Evolutionary conservation across 2,113 vertebrate genomes (phyloP).

Genomic region (Setophaga petechia): DNA sequence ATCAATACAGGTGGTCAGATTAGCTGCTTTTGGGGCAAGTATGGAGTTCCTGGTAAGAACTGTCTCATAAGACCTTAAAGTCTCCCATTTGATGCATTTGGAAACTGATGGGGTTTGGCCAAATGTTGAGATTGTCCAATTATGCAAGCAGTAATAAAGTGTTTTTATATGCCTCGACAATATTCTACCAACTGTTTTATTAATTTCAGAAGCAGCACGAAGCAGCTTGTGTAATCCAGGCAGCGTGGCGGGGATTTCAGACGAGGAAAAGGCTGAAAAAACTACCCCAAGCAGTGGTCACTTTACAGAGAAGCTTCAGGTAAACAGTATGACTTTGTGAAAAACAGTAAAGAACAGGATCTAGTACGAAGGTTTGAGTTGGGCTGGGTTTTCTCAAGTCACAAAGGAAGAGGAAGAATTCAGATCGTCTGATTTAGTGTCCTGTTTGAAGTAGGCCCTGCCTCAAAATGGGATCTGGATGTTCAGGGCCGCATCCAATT

Average conservation of each 20-base stretch:
- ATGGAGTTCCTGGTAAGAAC: neutral
- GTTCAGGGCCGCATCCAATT: neutral
- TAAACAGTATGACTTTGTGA: conserved; percentile 46
- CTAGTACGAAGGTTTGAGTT: neutral
- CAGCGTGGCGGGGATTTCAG: conserved; percentile 85
- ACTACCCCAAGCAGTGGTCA: conserved; percentile 81
- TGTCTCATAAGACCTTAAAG: neutral
- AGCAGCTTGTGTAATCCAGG: conserved; percentile 89
- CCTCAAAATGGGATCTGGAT: neutral
- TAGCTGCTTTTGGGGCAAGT: neutral
- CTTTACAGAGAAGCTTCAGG: conserved; percentile 92
- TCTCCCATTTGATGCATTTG: neutral
- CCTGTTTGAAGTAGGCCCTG: neutral
- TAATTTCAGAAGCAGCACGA: conserved; percentile 78
- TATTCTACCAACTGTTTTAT: neutral
- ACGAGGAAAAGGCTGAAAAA: conserved; percentile 87
- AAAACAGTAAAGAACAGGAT: neutral
- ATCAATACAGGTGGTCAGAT: neutral
- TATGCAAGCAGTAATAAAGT: neutral
- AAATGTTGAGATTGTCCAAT: neutral
- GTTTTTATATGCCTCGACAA: neutral
- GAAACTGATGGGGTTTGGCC: neutral
- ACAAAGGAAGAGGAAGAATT: neutral
- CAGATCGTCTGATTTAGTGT: neutral
- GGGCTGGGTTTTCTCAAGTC: neutral